These are phyloP conservation scores for Tipula confusa DNA, from an alignment of 2,888 invertebrate species.

Conservation along the genomic window DNA sequence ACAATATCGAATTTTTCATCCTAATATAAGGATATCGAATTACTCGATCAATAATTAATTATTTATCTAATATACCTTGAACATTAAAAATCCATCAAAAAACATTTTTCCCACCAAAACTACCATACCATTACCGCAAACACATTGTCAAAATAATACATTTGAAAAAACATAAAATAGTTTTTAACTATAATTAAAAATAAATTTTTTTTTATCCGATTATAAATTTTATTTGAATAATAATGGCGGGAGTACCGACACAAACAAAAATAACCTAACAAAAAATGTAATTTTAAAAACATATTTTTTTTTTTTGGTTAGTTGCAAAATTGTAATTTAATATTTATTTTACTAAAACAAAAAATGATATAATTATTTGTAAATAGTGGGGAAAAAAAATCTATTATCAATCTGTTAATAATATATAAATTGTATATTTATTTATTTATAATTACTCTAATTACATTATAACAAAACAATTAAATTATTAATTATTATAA, in stretches of 20 bases:
- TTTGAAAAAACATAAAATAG: no score
- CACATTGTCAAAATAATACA: background rate
- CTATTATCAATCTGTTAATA: conserved; percentile 3
- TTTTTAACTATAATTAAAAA: no score
- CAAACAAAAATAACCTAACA: background rate
- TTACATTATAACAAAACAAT: background rate
- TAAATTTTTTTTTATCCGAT: no score
- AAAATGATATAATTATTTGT: no score
- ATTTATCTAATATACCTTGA: no score
- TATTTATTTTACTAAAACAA: background rate
- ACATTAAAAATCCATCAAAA: background rate
- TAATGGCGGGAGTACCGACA: no score
- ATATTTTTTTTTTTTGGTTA: background rate
- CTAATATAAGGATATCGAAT: no score
- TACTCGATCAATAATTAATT: no score
- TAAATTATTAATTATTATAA: background rate
- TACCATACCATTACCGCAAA: background rate
- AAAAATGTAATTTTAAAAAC: background rate
- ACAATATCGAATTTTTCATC: no score
- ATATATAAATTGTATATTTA: background rate
- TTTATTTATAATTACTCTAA: background rate
- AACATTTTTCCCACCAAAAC: background rate
- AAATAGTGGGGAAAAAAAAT: no score
- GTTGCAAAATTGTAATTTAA: background rate
- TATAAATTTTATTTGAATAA: no score